Evolutionary conservation across 2,797 vertebrate species (phyloP), one percentile per base, ranked within the genome.

Genomic region (Apogon talboti): DNA sequence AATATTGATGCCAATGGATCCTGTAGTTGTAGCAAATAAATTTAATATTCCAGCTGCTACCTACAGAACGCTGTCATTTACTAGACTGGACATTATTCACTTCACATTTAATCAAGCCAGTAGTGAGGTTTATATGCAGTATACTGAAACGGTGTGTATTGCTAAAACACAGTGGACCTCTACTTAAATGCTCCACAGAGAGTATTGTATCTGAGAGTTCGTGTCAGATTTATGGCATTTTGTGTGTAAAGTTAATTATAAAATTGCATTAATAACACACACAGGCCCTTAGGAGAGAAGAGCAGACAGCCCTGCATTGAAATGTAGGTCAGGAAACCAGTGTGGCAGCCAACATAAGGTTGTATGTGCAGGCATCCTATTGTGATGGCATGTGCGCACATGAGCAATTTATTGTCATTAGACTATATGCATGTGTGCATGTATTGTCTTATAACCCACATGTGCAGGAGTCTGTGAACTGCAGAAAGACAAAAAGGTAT

Each of bases 311-410:
- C 18, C 75, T 82, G 68, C 83, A 72, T 45, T 78, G 65, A 86
- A 84, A 89, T 89, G 66, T 89, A 87, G 90, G 87, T 87, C 88
- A 91, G 76, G 51, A 72, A 82, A 74, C 55, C 62, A 79, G 60
- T 11, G 38, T 59, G 59, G 65, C 72, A 70, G 66, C 48, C n/a
- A 74, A 46, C 84, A 84, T 85, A 83, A 35, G 66, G 75, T 62
- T 43, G 37, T 50, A 48, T 54, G 63, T 41, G 46, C 21, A 3
- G 18, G 56, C 54, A 43, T 69, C 46, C 16, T 14, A 53, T 4
- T 1, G 4, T 50, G 16, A 13, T 21, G 9, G 51, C 51, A 14
- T 49, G 48, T 38, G 37, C 13, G n/a, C 41, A 15, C 33, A 14
- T 60, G 37, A 30, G 62, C 28, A 53, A 4, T 28, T 38, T 19